Conservation (phyloP, 2,113 vertebrate species). For the Ranitomeya imitator region DNA sequence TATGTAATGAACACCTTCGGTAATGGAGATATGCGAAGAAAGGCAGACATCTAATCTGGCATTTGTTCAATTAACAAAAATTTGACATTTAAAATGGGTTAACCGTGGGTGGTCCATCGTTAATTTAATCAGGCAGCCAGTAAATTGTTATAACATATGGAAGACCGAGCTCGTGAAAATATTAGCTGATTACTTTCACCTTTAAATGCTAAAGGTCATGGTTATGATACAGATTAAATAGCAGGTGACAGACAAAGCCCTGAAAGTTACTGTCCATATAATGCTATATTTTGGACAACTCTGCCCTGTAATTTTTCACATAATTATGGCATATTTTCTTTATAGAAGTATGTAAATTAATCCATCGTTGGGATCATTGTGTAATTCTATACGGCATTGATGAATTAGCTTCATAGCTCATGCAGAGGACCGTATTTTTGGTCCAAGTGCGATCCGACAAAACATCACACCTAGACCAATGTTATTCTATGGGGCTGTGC, state of each 20-base stretch:
- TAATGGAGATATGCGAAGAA: neutral
- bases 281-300: neutral
- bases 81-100: neutral
- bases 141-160: neutral
- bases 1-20: neutral
- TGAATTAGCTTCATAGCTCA: neutral
- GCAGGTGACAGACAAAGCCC: neutral
- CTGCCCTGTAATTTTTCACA: neutral
- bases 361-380: neutral
- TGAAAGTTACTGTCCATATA: neutral
- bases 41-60: neutral
- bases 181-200: neutral
- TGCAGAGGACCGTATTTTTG: too few relatives aligned
- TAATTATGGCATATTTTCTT: neutral
- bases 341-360: too few relatives aligned
- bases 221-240: neutral
- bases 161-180: neutral
- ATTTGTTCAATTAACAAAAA: neutral
- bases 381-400: neutral
- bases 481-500: too few relatives aligned
- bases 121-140: constrained; percentile 1
- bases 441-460: too few relatives aligned
- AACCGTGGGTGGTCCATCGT: neutral
- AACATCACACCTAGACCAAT: too few relatives aligned
- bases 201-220: constrained; percentile 21